Conservation (phyloP, 2,888 invertebrate genomes). For the Prostheceraeus crozeri region DNA sequence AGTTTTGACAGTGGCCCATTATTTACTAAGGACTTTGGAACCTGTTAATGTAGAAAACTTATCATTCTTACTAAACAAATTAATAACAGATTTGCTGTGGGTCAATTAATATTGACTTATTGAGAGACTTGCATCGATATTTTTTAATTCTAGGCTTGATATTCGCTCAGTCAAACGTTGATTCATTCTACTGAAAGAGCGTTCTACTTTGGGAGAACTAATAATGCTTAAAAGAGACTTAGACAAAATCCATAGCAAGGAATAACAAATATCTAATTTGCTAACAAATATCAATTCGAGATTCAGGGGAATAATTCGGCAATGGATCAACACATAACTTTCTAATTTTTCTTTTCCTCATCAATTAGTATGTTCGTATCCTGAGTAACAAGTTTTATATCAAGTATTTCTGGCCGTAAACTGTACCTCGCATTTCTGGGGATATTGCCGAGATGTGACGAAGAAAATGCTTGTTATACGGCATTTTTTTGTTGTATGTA, state of each 20-base stretch:
- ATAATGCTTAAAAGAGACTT: conserved; percentile 5
- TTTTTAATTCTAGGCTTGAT: background rate
- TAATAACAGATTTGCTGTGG: background rate
- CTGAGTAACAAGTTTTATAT: background rate
- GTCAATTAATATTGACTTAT: conserved; percentile 11
- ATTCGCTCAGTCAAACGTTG: conserved; percentile 10
- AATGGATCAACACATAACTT: too few species aligned
- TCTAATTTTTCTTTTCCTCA: conserved; percentile 9
- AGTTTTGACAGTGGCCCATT: too few species aligned
- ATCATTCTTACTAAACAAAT: conserved; percentile 13
- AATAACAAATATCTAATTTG: conserved; percentile 5
- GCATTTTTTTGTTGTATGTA: conserved; percentile 21
- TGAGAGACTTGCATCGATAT: conserved; percentile 2
- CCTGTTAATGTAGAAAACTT: too few species aligned
- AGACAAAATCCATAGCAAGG: background rate
- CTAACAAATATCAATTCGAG: conserved; percentile 14
- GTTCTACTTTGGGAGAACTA: conserved; percentile 6
- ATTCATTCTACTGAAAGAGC: conserved; percentile 13
- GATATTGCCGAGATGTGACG: conserved; percentile 5
- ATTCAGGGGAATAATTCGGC: too few species aligned
- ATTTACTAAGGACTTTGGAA: too few species aligned
- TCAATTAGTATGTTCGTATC: background rate
- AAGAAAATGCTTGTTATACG: conserved; percentile 10
- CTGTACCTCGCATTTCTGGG: conserved; percentile 19
- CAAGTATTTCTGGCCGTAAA: conserved; percentile 5